phyloP scores from a whole-genome alignment of 2,797 vertebrate species.

The Phataginus tetradactyla region DNA sequence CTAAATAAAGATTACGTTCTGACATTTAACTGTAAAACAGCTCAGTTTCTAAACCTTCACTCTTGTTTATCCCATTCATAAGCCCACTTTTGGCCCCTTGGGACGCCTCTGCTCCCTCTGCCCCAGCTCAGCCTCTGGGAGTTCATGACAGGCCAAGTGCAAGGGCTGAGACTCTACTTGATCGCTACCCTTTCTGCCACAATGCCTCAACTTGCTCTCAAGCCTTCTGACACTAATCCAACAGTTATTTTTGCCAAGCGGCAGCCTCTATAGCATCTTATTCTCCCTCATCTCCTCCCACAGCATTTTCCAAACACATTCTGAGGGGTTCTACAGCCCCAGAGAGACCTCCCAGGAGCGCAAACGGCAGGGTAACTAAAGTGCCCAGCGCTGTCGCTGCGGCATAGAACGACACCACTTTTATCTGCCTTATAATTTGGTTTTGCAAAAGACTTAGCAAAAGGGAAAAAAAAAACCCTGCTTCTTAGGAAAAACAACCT shows the following conservation, averaged over 20 bases:
- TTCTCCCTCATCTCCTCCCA: background rate
- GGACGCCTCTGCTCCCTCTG: background rate
- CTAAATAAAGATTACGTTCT: slow-evolving; percentile 52
- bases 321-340: background rate
- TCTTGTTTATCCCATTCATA: slow-evolving; percentile 56
- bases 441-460: slow-evolving; percentile 39
- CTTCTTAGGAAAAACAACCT: background rate
- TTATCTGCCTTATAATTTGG: background rate
- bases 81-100: slow-evolving; percentile 23
- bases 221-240: background rate
- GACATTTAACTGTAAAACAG: slow-evolving; percentile 34
- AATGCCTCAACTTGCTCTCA: background rate
- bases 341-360: background rate
- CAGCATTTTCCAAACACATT: background rate
- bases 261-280: background rate
- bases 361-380: no score
- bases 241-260: background rate
- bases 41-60: slow-evolving; percentile 34
- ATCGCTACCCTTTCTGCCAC: background rate
- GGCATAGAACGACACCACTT: background rate
- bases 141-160: background rate
- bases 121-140: background rate
- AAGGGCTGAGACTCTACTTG: background rate
- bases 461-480: background rate
- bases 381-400: no score